Evolutionary conservation across 2,797 vertebrate genomes (phyloP), one percentile per base, ranked within the genome.

Genomic region (Cyprinodon diabolis): DNA sequence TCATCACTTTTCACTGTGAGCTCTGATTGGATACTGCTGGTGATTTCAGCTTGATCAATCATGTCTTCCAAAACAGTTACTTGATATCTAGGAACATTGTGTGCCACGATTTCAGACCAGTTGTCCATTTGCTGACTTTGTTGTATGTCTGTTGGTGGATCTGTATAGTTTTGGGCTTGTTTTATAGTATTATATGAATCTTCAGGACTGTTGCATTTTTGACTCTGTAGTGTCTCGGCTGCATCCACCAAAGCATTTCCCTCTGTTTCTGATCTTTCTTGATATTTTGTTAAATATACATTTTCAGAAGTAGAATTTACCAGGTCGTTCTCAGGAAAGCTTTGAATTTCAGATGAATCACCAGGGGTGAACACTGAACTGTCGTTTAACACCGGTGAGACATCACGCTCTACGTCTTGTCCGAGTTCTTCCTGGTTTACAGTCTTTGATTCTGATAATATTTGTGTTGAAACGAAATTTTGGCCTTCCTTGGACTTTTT

Each of bases 1-100:
- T 69, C 49, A 43, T 0, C 40, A 0, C 15, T 51, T 66, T 55
- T 35, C 4, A 63, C 43, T 40, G 40, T 62, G 30, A 69, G 21
- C 25, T 76, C 35, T 47, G 37, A 43, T 21, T 66, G 60, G 15
- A 37, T 45, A 40, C 5, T 48, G n/a, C 52, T 58, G 12, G 11
- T 65, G 47, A 43, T 68, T 66, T 82, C 65, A 71, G 15, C 35
- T 54, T 74, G 60, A 13, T 43, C 66, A 14, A 14, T 48, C 37
- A 60, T 21, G n/a, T 56, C 70, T 54, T 3, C 40, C 70, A 52
- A 54, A 40, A 19, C 6, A 9, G 30, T 21, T 19, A 66, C 58
- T 37, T 6, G 1, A 52, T 45, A 74, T 66, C 45, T 66, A 62
- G 48, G 37, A 15, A 51, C n/a, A 51, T 80, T 40, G 55, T 68